phyloP scores from a whole-genome alignment of 37 sponge, comb jelly and placozoan genomes.

The Agelas oroides region DNA sequence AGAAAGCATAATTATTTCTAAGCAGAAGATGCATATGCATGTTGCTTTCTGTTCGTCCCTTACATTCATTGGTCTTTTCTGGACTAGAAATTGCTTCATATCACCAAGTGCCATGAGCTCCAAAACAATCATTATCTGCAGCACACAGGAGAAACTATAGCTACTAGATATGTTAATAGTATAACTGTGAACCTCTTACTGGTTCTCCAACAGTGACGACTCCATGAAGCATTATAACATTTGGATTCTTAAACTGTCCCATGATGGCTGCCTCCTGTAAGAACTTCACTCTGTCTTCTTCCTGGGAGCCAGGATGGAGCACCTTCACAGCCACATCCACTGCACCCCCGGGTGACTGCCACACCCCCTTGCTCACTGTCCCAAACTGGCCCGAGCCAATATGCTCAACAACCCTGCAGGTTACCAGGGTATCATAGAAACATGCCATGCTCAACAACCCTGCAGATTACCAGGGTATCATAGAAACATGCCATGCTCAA shows the following conservation, averaged over 20 bases:
- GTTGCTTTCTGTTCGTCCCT: no score
- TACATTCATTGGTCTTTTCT: background rate
- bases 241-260: slow-evolving; percentile 62
- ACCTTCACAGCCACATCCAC: slow-evolving; percentile 49
- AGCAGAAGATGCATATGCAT: no score
- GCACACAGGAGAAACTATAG: no score
- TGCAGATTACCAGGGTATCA: no score
- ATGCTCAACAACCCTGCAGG: slow-evolving; percentile 19
- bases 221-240: slow-evolving; percentile 56
- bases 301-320: slow-evolving; percentile 5
- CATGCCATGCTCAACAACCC: no score
- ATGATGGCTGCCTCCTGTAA: slow-evolving; percentile 74
- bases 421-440: no score
- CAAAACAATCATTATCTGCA: slow-evolving; percentile 72
- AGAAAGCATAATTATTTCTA: no score
- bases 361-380: slow-evolving; percentile 42
- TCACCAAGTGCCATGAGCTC: slow-evolving; percentile 76
- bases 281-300: slow-evolving; percentile 39
- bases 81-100: slow-evolving; percentile 39
- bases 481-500: no score
- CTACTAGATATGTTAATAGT: no score
- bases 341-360: slow-evolving; percentile 10
- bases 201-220: slow-evolving; percentile 50
- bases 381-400: slow-evolving; percentile 70
- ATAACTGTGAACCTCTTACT: no score